A percentile compares a stretch with the other conserved stretches of the same genome.
Evolutionary conservation across 2,113 vertebrate genomes (phyloP).

Genomic region (Polypterus senegalus): DNA sequence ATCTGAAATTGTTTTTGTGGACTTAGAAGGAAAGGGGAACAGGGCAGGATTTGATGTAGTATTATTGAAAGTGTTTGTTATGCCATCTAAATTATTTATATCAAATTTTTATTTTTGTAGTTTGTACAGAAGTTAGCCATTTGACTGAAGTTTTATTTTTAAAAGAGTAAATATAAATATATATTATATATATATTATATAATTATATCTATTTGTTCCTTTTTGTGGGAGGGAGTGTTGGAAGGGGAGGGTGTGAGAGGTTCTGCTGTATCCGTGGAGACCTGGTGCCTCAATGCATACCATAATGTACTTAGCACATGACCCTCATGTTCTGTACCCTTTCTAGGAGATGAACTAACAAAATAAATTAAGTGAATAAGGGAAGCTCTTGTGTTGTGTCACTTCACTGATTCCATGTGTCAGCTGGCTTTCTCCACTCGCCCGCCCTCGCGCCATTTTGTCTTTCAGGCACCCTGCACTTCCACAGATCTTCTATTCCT

Average conservation of each 20-base stretch:
- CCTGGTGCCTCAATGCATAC: no score
- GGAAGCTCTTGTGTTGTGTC: background rate
- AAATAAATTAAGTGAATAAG: constrained; percentile 56
- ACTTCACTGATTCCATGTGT: no score
- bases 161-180: constrained; percentile 74
- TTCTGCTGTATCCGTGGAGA: no score
- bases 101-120: constrained; percentile 90
- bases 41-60: constrained; percentile 48
- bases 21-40: constrained; percentile 23
- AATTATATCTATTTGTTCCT: constrained; percentile 63
- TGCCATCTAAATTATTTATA: constrained; percentile 92
- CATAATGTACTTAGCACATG: constrained; percentile 24
- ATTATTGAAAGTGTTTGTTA: constrained; percentile 62
- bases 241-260: constrained; percentile 5
- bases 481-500: no score
- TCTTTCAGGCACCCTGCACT: no score
- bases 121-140: constrained; percentile 78
- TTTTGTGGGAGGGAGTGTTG: constrained; percentile 15
- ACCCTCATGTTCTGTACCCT: constrained; percentile 57
- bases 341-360: constrained; percentile 68
- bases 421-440: no score
- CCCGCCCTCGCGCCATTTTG: no score
- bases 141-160: constrained; percentile 88
- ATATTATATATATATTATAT: constrained; percentile 90
- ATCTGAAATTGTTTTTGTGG: background rate